Conservation (phyloP, 2,888 invertebrate species). For the Sicus ferrugineus region DNA sequence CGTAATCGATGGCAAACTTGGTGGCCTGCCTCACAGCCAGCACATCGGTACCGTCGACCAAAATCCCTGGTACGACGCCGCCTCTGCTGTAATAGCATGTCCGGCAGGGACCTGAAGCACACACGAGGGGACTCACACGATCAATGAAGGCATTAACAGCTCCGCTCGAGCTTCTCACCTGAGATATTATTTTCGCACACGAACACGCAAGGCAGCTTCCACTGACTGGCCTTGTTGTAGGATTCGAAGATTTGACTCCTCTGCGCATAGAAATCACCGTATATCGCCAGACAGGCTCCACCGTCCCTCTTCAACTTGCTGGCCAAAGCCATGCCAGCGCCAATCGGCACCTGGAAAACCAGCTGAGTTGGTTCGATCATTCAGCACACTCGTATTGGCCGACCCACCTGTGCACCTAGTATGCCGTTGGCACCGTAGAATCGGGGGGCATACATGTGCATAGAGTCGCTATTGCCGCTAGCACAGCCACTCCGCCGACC, state of each 20-base stretch:
- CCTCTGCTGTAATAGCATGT: slow-evolving; percentile 65
- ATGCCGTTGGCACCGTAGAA: slow-evolving; percentile 87
- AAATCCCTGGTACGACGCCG: slow-evolving; percentile 82
- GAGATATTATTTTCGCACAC: slow-evolving; percentile 99
- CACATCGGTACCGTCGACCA: slow-evolving; percentile 85
- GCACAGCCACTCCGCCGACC: slow-evolving; percentile 78
- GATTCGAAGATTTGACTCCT: slow-evolving; percentile 94
- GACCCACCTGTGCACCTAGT: slow-evolving; percentile 77
- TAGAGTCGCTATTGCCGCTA: slow-evolving; percentile 82
- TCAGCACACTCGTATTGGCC: too few species aligned
- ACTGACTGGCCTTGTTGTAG: slow-evolving; percentile 95
- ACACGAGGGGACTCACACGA: not conserved
- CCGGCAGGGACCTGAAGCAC: not conserved
- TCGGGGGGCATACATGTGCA: slow-evolving; percentile 81
- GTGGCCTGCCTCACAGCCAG: slow-evolving; percentile 84
- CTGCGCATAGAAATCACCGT: slow-evolving; percentile 93
- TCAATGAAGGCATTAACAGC: not conserved
- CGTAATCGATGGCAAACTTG: slow-evolving; percentile 76
- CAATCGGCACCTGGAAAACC: slow-evolving; percentile 80
- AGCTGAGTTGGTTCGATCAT: not conserved
- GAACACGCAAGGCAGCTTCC: slow-evolving; percentile 92
- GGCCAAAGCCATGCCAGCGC: slow-evolving; percentile 92
- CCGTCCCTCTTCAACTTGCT: slow-evolving; percentile 86
- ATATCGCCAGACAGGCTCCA: slow-evolving; percentile 86
- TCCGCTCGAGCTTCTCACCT: slow-evolving; percentile 65